Evolutionary conservation across 2,888 invertebrate genomes (phyloP), one percentile per base, ranked within the genome.

Genomic region (Drosophila aldrichi): DNA sequence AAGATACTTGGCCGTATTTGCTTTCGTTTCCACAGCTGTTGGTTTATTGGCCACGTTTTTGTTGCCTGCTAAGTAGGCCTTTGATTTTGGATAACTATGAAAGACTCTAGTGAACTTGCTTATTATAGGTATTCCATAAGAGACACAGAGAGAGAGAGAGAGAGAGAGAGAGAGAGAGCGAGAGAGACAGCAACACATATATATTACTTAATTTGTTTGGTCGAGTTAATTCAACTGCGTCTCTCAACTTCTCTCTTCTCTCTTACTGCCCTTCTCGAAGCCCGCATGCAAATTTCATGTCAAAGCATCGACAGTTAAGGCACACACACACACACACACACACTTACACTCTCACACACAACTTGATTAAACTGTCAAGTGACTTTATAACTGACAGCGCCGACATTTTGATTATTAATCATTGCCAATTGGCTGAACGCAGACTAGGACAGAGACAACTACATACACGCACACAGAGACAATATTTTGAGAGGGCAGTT

Each of bases 341-440:
- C 52, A 64, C 56, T n/a, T n/a, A 70, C 55, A 44, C 60, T 59
- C 34, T 54, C 49, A 51, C 69, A 70, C 61, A 69, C 70, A 82
- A 77, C 88, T 89, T 86, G 86, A 86, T 89, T 86, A 88, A 86
- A 89, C 82, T 89, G 86, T 89, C 86, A 82, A 89, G 82, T 88
- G 89, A 88, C 85, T 86, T 84, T 89, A 78, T 77, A 77, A 65
- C 82, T 82, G 89, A 89, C 83, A 77, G 74, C 76, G 81, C 72
- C 88, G 89, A 84, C 86, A 80, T 78, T 86, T 89, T 88, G 89
- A 86, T 86, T 89, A 89, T 86, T 86, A 86, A 86, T 86, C 89
- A 89, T 80, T 72, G 78, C 83, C 88, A 73, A 84, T 85, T 81
- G 81, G 71, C 66, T 77, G 69, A 70, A 25, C 66, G 70, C 52